These are phyloP conservation scores for Hyperoplus immaculatus DNA, from an alignment of 2,797 vertebrate genomes.

Conservation along the genomic window DNA sequence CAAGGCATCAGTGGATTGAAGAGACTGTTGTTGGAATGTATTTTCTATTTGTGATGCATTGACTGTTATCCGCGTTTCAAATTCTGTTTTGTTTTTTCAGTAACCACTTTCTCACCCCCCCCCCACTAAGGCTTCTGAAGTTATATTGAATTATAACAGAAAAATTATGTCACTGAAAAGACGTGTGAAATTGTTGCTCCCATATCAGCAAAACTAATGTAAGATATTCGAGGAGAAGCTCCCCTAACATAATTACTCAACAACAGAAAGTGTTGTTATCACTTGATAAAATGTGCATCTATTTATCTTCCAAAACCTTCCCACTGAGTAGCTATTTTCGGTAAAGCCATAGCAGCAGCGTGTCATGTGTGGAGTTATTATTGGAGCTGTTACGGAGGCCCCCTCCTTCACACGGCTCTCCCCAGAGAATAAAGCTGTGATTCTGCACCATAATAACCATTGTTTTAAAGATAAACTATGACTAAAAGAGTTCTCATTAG, in stretches of 20 bases:
- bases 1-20: conserved; percentile 13
- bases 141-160: conserved; percentile 7
- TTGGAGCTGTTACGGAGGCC: conserved; percentile 32
- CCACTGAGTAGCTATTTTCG: conserved; percentile 44
- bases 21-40: conserved; percentile 11
- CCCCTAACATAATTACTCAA: conserved; percentile 10
- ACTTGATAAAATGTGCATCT: conserved; percentile 9
- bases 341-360: conserved; percentile 31
- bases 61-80: conserved; percentile 11
- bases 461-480: conserved; percentile 9
- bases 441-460: neutral
- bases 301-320: conserved; percentile 40
- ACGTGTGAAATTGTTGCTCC: neutral
- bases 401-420: conserved; percentile 10
- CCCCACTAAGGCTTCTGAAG: neutral
- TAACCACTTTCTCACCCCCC: neutral
- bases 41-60: conserved; percentile 32
- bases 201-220: neutral
- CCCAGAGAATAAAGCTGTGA: neutral
- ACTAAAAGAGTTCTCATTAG: neutral
- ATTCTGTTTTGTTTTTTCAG: conserved; percentile 3
- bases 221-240: conserved; percentile 26
- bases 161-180: neutral
- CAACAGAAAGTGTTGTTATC: conserved; percentile 19
- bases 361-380: conserved; percentile 26